These are phyloP conservation scores for Channa argus DNA, from an alignment of 2,113 vertebrate species.

Conservation along the genomic window DNA sequence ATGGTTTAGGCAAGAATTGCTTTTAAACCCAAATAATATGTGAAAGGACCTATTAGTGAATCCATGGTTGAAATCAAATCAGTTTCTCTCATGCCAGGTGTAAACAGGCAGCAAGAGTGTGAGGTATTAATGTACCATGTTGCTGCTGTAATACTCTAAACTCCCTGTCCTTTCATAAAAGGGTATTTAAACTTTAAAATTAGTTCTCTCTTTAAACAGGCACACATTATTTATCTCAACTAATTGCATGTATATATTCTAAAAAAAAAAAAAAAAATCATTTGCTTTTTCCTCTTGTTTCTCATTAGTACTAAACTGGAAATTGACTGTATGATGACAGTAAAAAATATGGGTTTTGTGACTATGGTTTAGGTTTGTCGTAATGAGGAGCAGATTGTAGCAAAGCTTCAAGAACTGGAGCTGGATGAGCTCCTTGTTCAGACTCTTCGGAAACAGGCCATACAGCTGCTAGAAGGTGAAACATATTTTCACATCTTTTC, in stretches of 20 bases:
- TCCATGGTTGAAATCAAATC: slow-evolving; percentile 1
- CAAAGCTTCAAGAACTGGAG: slow-evolving; percentile 93
- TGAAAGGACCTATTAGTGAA: neutral
- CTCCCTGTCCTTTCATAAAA: slow-evolving; percentile 28
- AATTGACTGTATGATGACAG: neutral
- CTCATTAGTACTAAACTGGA: neutral
- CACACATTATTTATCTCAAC: neutral
- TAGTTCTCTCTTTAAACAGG: neutral
- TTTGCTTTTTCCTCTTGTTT: too few relatives aligned
- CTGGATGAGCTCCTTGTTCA: slow-evolving; percentile 93
- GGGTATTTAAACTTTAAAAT: slow-evolving; percentile 23
- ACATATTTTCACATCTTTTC: too few relatives aligned
- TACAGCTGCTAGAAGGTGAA: slow-evolving; percentile 94
- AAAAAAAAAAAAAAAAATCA: too few relatives aligned
- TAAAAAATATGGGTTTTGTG: neutral
- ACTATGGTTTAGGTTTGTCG: slow-evolving; percentile 86
- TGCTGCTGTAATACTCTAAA: slow-evolving; percentile 5
- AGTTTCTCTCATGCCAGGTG: slow-evolving; percentile 3
- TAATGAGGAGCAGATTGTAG: slow-evolving; percentile 96
- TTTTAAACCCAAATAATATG: slow-evolving; percentile 27
- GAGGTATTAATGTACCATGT: slow-evolving; percentile 12
- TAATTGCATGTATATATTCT: neutral
- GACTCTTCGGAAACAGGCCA: slow-evolving; percentile 92
- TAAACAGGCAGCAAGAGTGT: neutral
- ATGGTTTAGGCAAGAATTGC: slow-evolving; percentile 15